Evolutionary conservation across 2,797 vertebrate genomes (phyloP).

Genomic region (Sebastes glaucus): DNA sequence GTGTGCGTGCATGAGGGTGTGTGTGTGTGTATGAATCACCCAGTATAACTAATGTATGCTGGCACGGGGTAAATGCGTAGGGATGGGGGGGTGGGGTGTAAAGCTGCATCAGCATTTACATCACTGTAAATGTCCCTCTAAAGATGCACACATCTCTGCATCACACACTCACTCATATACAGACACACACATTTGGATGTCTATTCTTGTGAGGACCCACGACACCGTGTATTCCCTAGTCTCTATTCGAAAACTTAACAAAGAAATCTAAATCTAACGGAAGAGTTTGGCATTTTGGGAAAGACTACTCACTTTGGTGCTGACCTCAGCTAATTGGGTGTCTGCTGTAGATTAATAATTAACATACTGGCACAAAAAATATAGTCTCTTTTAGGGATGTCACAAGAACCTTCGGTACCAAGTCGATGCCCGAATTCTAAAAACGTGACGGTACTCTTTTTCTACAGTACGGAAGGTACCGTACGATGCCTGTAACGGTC

Average conservation of each 20-base stretch:
- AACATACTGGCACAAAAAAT: neutral
- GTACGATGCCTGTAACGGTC: too few species aligned
- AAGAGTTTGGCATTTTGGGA: neutral
- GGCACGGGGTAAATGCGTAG: conserved; percentile 25
- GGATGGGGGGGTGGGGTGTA: neutral
- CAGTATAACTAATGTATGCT: conserved; percentile 49
- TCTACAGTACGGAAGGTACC: too few species aligned
- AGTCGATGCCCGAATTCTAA: too few species aligned
- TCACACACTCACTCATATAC: neutral
- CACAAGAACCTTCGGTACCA: too few species aligned
- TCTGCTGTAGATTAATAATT: neutral
- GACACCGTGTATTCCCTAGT: neutral
- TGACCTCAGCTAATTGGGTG: neutral
- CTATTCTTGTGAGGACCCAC: neutral
- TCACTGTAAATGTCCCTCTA: conserved; percentile 17
- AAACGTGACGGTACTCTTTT: too few species aligned
- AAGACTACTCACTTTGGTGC: neutral
- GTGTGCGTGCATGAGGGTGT: neutral
- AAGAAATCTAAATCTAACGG: rapidly evolving
- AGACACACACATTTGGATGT: neutral
- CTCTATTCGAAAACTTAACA: neutral
- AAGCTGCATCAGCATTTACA: conserved; percentile 55
- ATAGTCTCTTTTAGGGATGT: rapidly evolving
- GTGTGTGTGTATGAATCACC: conserved; percentile 3
- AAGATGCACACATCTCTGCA: conserved; percentile 9